phyloP scores from a whole-genome alignment of 92 coral and sea anemone species.

The Bergia puertoricense region DNA sequence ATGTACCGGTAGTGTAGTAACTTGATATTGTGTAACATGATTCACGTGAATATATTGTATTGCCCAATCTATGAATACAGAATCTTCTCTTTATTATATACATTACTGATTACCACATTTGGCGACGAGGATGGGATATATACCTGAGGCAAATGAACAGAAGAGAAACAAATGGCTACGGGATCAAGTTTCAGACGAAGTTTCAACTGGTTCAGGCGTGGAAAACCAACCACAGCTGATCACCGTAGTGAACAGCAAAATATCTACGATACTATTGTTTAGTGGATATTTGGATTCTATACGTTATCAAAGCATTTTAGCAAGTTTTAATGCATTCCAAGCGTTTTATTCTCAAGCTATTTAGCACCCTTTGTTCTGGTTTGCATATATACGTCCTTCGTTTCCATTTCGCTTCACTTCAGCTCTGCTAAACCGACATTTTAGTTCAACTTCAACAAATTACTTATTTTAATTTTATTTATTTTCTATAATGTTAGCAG shows the following conservation, averaged over 20 bases:
- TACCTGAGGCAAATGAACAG: neutral
- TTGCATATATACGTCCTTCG: neutral
- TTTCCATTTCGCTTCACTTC: constrained; percentile 14
- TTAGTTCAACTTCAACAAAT: neutral
- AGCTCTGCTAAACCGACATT: constrained; percentile 9
- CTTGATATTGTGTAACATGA: neutral
- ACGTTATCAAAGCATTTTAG: too few relatives aligned
- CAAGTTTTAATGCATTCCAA: too few relatives aligned
- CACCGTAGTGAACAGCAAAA: too few relatives aligned
- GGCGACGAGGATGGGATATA: neutral
- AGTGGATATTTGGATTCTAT: too few relatives aligned
- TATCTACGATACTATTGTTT: too few relatives aligned
- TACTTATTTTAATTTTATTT: neutral
- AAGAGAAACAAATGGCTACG: neutral
- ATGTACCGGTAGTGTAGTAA: neutral
- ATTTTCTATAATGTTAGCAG: neutral
- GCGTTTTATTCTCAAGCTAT: too few relatives aligned
- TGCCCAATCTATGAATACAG: too few relatives aligned
- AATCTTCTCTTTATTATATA: too few relatives aligned
- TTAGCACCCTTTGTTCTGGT: too few relatives aligned
- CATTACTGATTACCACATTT: too few relatives aligned
- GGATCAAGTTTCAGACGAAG: neutral
- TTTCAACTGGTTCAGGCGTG: neutral
- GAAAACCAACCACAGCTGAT: constrained; percentile 3
- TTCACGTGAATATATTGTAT: too few relatives aligned